Evolutionary conservation across 2,113 vertebrate genomes (phyloP).

Genomic region (Sigmodon hispidus): DNA sequence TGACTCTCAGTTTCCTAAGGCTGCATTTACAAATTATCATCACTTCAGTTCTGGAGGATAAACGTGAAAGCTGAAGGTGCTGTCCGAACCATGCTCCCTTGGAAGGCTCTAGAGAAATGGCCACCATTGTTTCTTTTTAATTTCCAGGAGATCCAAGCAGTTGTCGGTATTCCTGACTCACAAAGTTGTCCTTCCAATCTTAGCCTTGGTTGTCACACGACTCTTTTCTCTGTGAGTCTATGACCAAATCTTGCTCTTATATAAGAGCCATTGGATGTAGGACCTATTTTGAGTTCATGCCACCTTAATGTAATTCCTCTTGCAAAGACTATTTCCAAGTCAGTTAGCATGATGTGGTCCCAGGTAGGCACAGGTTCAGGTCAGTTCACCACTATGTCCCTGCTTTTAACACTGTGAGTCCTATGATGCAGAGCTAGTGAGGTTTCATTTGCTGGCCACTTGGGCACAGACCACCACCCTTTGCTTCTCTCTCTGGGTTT

Average conservation of each 20-base stretch:
- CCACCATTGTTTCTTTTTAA: background rate
- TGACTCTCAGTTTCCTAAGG: background rate
- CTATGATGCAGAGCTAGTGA: background rate
- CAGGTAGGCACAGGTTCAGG: background rate
- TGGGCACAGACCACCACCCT: background rate
- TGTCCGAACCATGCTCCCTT: fast-evolving
- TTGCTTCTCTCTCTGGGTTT: background rate
- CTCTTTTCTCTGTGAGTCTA: background rate
- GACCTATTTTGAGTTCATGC: background rate
- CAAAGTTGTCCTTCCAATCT: too few relatives aligned
- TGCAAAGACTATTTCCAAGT: background rate
- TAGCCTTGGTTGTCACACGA: fast-evolving
- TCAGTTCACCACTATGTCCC: background rate
- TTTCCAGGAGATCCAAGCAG: background rate
- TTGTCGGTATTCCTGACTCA: background rate
- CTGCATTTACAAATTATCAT: background rate
- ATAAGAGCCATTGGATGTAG: background rate
- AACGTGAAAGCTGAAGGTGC: background rate
- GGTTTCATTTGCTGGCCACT: background rate
- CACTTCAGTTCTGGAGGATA: background rate
- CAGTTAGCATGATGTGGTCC: background rate
- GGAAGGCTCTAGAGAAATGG: background rate
- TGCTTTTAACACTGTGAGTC: background rate
- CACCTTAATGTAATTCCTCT: background rate
- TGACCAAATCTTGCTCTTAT: background rate